Conservation (phyloP, 2,113 vertebrate genomes). For the Labeo rohita region DNA sequence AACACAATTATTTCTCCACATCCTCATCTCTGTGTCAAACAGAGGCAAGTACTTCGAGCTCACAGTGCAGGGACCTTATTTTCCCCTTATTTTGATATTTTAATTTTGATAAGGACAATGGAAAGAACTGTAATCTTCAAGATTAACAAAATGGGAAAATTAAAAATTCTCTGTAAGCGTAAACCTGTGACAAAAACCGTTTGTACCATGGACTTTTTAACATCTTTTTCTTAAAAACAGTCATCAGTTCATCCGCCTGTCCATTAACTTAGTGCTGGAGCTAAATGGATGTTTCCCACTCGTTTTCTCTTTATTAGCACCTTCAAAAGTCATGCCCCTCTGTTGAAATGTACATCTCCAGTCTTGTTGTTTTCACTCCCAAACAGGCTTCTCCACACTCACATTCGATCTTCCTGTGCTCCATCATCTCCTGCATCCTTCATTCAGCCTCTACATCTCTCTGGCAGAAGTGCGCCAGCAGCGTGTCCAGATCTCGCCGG, state of each 20-base stretch:
- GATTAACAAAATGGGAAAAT: neutral
- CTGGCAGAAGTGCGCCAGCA: constrained; percentile 87
- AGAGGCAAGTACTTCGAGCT: constrained; percentile 19
- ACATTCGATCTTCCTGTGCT: constrained; percentile 64
- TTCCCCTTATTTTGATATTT: neutral
- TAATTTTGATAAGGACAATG: neutral
- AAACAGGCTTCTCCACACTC: constrained; percentile 74
- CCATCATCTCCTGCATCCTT: constrained; percentile 65
- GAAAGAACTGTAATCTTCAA: neutral
- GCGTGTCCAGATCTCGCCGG: constrained; percentile 84
- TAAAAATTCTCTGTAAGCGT: constrained; percentile 19
- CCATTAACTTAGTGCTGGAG: constrained; percentile 22
- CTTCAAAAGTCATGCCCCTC: neutral
- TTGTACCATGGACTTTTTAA: constrained; percentile 3
- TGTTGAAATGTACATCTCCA: constrained; percentile 51
- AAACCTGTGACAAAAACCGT: constrained; percentile 13
- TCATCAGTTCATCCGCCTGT: neutral
- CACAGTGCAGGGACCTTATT: constrained; percentile 21
- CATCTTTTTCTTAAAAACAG: constrained; percentile 20
- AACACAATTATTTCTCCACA: constrained; percentile 23
- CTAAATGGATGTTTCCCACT: constrained; percentile 23
- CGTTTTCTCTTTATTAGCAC: neutral
- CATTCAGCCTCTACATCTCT: constrained; percentile 83
- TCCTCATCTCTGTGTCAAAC: constrained; percentile 29
- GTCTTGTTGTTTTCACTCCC: constrained; percentile 47